Percentiles rank a stretch among this genome's conserved stretches.
Conservation (phyloP, 2,797 vertebrate genomes). For the Oceanodroma leucorhoa region DNA sequence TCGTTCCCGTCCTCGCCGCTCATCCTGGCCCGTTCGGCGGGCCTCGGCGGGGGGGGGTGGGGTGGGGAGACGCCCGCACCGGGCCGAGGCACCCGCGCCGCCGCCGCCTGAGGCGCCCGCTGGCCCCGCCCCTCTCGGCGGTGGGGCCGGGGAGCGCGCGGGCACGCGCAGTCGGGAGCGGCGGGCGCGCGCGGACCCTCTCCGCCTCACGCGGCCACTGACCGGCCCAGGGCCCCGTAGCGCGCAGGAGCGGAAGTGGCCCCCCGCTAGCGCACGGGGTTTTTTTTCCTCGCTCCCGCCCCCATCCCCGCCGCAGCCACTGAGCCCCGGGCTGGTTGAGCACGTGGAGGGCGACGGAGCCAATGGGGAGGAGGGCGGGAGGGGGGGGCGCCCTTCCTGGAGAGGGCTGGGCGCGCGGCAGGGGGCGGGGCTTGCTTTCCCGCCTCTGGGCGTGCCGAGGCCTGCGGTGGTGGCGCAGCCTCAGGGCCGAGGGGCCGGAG, state of each 20-base stretch:
- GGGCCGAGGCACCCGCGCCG: background rate
- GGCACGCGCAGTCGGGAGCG: background rate
- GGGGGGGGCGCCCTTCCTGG: rapidly evolving
- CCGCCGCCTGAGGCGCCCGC: background rate
- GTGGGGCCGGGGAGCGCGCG: background rate
- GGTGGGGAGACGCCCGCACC: background rate
- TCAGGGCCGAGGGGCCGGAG: rapidly evolving
- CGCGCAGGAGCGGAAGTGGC: background rate
- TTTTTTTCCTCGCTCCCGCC: background rate
- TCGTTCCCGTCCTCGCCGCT: constrained; percentile 78
- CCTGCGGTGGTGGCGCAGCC: rapidly evolving
- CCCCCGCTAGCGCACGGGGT: rapidly evolving
- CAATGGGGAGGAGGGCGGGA: background rate
- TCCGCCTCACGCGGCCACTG: background rate
- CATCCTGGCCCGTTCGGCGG: constrained; percentile 37
- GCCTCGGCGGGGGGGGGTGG: too few relatives aligned
- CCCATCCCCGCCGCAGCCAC: rapidly evolving
- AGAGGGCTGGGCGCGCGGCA: too few relatives aligned
- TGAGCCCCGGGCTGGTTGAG: rapidly evolving
- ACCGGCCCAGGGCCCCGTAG: rapidly evolving
- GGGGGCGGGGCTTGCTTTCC: rapidly evolving
- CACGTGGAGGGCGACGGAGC: rapidly evolving
- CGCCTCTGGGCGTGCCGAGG: background rate
- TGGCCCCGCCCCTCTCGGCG: background rate
- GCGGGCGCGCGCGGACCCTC: background rate